A percentile compares a stretch with the other conserved stretches of the same genome.
phyloP scores from a whole-genome alignment of 1,140 invertebrate species.

The Babylonia areolata region DNA sequence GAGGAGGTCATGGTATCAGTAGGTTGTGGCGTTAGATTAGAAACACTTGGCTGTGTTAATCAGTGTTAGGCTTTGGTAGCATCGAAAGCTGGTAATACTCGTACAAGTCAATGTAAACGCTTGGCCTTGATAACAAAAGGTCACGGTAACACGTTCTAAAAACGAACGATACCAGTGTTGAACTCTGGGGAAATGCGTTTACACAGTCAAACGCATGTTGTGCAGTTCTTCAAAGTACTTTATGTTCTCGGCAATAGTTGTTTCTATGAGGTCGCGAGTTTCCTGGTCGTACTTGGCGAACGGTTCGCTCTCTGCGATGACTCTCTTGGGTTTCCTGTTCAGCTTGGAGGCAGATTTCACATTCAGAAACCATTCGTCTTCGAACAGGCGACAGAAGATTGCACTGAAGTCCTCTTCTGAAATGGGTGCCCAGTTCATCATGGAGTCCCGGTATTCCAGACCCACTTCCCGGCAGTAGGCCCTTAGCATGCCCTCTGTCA shows the following conservation, averaged over 20 bases:
- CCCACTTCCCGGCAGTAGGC: not conserved
- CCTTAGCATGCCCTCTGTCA: not conserved
- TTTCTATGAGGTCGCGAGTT: not conserved
- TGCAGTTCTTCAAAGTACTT: not conserved
- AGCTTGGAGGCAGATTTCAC: not conserved
- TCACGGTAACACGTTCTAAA: too few relatives aligned
- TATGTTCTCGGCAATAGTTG: not conserved
- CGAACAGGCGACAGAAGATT: not conserved
- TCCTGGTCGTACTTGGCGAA: not conserved
- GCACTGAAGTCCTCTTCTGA: not conserved
- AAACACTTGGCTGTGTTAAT: too few relatives aligned
- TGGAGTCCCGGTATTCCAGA: conserved; percentile 5
- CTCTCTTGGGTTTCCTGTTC: not conserved
- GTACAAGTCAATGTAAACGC: too few relatives aligned
- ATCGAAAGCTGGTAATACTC: too few relatives aligned
- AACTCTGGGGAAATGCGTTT: too few relatives aligned
- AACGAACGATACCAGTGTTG: too few relatives aligned
- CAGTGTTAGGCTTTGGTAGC: too few relatives aligned
- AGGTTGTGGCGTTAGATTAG: too few relatives aligned
- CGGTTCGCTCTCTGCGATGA: not conserved
- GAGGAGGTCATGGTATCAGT: too few relatives aligned
- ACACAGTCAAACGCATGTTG: not conserved
- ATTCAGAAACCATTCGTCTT: not conserved
- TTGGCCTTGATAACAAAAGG: too few relatives aligned
- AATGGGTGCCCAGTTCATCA: not conserved